These are phyloP conservation scores for Anastrepha ludens DNA, from an alignment of 1,140 invertebrate species.

Conservation along the genomic window DNA sequence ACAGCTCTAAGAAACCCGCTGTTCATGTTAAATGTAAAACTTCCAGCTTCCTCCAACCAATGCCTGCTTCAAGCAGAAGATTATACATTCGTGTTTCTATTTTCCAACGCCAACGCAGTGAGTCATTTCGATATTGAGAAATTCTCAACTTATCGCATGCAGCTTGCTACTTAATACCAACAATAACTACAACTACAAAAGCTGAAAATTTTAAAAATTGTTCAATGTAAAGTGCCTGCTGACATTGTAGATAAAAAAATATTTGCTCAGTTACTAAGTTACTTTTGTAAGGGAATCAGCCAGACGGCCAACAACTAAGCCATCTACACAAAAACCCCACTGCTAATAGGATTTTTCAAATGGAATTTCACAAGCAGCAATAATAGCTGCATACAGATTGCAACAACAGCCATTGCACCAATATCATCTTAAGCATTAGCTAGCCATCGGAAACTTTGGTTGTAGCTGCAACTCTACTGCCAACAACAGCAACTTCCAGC, in stretches of 20 bases:
- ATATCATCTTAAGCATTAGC: conserved; percentile 33
- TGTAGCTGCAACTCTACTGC: conserved; percentile 20
- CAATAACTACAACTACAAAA: background rate
- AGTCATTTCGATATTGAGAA: conserved; percentile 21
- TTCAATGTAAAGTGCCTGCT: conserved; percentile 27
- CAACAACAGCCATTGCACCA: background rate
- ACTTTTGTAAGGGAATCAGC: background rate
- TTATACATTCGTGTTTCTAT: background rate
- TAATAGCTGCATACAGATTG: background rate
- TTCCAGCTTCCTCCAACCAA: background rate
- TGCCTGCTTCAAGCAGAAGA: background rate
- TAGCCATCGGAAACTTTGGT: conserved; percentile 45
- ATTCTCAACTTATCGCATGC: conserved; percentile 30
- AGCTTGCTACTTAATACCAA: background rate
- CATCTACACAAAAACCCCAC: background rate
- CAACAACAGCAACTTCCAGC: conserved; percentile 5
- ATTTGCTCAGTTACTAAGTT: conserved; percentile 29
- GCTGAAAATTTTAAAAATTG: too few relatives aligned
- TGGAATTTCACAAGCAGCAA: conserved; percentile 15
- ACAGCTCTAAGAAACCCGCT: background rate
- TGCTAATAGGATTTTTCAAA: conserved; percentile 47
- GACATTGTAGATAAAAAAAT: conserved; percentile 35
- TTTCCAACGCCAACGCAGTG: background rate
- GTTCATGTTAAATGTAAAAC: background rate
- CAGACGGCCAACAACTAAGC: background rate